phyloP scores from a whole-genome alignment of 2,888 invertebrate genomes.

The Phaedon cochleariae region DNA sequence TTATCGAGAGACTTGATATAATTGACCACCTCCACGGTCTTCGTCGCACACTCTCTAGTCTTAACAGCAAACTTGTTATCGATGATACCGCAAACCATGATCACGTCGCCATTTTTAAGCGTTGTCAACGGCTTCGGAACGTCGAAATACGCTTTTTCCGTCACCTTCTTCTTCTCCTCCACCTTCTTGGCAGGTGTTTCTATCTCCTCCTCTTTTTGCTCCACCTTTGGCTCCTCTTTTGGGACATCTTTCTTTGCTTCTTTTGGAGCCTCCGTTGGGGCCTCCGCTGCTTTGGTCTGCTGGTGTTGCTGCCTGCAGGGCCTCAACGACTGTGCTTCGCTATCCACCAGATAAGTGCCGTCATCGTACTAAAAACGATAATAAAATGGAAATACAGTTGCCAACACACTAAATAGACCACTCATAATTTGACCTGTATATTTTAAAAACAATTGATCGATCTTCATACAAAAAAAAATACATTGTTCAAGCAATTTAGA shows the following conservation, averaged over 20 bases:
- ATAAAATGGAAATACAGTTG: not conserved
- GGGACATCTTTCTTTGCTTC: not conserved
- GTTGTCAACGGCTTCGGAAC: slow-evolving; percentile 29
- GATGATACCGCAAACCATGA: slow-evolving; percentile 42
- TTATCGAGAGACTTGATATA: slow-evolving; percentile 38
- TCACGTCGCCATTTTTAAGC: slow-evolving; percentile 41
- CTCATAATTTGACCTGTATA: too few species aligned
- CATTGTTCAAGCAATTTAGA: too few species aligned
- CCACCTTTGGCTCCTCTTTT: too few species aligned
- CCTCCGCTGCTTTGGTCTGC: not conserved
- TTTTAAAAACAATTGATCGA: too few species aligned
- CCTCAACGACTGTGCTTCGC: not conserved
- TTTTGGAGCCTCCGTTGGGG: not conserved
- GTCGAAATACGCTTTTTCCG: slow-evolving; percentile 24
- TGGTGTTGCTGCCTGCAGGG: not conserved
- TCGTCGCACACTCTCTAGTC: slow-evolving; percentile 45
- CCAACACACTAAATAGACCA: too few species aligned
- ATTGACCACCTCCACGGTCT: slow-evolving; percentile 40
- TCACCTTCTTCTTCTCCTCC: not conserved
- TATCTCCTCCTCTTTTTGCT: not conserved
- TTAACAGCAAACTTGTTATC: slow-evolving; percentile 44
- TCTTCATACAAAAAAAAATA: too few species aligned
- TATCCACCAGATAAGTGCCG: slow-evolving; percentile 40
- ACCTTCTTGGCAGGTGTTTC: not conserved
- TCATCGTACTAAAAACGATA: slow-evolving; percentile 41